Evolutionary conservation across 2,113 vertebrate species (phyloP), one percentile per base, ranked within the genome.

Genomic region (Atherinomorus stipes): DNA sequence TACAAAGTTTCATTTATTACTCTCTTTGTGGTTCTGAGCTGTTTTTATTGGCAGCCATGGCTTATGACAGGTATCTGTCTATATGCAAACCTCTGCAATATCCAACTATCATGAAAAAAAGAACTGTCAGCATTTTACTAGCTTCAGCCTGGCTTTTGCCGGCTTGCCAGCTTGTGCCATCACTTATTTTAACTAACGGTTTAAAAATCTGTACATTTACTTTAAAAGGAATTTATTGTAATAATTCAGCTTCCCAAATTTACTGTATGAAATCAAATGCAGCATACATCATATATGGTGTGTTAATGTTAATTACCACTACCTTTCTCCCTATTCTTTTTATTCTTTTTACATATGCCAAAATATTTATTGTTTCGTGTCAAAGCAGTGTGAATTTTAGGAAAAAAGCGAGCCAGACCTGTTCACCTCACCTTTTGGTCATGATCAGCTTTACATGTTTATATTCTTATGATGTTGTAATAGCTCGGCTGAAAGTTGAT

Each of bases 11-110:
- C 1, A 2, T 60, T 0, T 74, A 37, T 31, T 77, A 70, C 26
- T 22, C 42, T 18, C 19, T 15, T 1, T 34, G 1, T 7, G 19
- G 42, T 2, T 47, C 65, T 4, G 64, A 69, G 0, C 63, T 76
- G 12, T 26, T 69, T 4, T 28, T 76, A 11, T 49, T 76, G 28
- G 57, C 74, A 49, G 64, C 12, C 28, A 76, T 76, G 74, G 21
- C 59, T 12, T 70, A 57, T 57, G 74, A 76, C 50, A 62, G 74
- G 28, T 76, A 70, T 42, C 65, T 77, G 51, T 78, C 81, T 11
- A 64, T 86, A 25, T 86, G 84, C 50, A 73, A 80, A 66, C 84
- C 84, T 59, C 68, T 86, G 22, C 73, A 64, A 16, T 84, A 87
- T 70, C 13, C 59, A 47, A 34, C 23, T 18, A 77, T 71, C 2